Evolutionary conservation across 2,113 vertebrate genomes (phyloP).

Genomic region (Bujurquina vittata): DNA sequence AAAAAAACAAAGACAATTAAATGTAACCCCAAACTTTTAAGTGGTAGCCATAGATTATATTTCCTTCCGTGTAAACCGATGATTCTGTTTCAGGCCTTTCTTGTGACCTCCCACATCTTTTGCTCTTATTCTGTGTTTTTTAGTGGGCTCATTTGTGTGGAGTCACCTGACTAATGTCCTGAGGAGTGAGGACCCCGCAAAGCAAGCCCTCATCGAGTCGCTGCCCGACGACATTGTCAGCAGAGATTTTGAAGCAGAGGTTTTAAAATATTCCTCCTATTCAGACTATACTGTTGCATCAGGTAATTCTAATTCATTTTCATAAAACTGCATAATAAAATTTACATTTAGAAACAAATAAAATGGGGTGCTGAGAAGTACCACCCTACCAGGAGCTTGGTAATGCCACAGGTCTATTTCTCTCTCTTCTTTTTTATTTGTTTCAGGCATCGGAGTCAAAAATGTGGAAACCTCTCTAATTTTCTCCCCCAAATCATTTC

Average conservation of each 20-base stretch:
- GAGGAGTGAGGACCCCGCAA: slow-evolving; percentile 86
- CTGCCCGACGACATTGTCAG: slow-evolving; percentile 87
- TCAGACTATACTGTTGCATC: slow-evolving; percentile 83
- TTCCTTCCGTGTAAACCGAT: not conserved
- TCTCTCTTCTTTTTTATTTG: not conserved
- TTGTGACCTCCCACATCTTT: not conserved
- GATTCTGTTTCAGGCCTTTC: not conserved
- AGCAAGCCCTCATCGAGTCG: slow-evolving; percentile 79
- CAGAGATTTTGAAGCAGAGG: slow-evolving; percentile 84
- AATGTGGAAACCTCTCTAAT: slow-evolving; percentile 85
- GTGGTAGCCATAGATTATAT: not conserved
- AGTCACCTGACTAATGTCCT: slow-evolving; percentile 87
- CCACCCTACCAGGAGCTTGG: not conserved
- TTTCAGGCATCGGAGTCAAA: slow-evolving; percentile 79
- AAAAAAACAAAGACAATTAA: not conserved
- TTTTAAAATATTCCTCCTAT: slow-evolving; percentile 89
- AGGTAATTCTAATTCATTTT: slow-evolving; percentile 61
- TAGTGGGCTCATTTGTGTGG: slow-evolving; percentile 92
- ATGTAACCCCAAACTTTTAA: not conserved
- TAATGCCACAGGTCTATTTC: not conserved
- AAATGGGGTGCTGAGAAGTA: not conserved
- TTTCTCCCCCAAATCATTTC: slow-evolving; percentile 87
- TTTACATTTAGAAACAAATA: not conserved
- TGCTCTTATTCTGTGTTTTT: not conserved
- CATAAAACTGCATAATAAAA: not conserved